These are phyloP conservation scores for Macropodus opercularis DNA, from an alignment of 2,797 vertebrate genomes.

Conservation along the genomic window DNA sequence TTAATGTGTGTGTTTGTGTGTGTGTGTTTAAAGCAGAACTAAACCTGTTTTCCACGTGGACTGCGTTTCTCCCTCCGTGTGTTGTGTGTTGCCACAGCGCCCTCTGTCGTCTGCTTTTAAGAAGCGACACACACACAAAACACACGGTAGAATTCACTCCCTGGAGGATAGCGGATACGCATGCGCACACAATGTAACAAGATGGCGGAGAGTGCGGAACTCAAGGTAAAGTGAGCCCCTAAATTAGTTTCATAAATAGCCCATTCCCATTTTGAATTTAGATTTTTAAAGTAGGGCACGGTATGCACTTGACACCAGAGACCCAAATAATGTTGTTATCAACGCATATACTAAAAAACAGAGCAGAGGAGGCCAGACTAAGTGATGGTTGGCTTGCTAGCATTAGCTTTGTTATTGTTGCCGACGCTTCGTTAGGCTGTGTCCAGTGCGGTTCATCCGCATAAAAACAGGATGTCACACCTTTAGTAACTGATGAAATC, in stretches of 20 bases:
- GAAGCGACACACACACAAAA: constrained; percentile 16
- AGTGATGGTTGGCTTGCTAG: constrained; percentile 72
- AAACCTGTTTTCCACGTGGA: background rate
- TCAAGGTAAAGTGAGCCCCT: constrained; percentile 96
- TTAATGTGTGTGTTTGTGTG: too few relatives aligned
- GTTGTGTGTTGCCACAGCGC: constrained; percentile 20
- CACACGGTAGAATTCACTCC: constrained; percentile 26
- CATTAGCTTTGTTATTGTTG: constrained; percentile 85
- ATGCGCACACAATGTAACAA: constrained; percentile 88
- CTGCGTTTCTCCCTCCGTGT: background rate
- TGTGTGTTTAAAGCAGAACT: background rate
- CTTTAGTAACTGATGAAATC: background rate
- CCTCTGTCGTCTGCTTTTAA: constrained; percentile 33
- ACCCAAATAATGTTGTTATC: background rate
- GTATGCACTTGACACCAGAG: constrained; percentile 20
- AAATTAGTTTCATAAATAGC: constrained; percentile 77
- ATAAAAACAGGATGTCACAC: constrained; percentile 10
- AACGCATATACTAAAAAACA: constrained; percentile 23
- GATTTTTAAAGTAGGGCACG: constrained; percentile 20
- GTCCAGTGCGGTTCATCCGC: constrained; percentile 42
- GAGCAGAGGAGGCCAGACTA: constrained; percentile 17
- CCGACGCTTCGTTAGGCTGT: constrained; percentile 62
- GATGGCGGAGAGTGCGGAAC: constrained; percentile 99
- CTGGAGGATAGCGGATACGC: constrained; percentile 66
- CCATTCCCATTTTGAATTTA: constrained; percentile 35